Percentiles rank a stretch among this genome's conserved stretches.
phyloP scores from a whole-genome alignment of 2,113 vertebrate genomes.

The Amazona vittata region DNA sequence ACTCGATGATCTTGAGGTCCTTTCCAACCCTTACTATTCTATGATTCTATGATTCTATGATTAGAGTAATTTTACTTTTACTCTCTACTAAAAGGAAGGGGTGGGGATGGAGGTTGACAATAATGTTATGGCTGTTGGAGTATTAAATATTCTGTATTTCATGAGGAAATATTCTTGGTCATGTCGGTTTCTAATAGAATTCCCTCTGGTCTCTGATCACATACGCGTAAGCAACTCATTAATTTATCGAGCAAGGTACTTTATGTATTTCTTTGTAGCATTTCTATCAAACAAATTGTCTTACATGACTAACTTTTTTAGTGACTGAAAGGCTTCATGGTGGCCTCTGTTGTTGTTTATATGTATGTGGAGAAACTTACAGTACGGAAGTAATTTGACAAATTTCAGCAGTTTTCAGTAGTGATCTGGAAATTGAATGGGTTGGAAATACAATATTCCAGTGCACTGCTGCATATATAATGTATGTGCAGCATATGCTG shows the following conservation, averaged over 20 bases:
- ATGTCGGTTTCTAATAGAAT: neutral
- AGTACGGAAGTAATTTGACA: slow-evolving; percentile 70
- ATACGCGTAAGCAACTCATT: neutral
- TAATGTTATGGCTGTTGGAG: neutral
- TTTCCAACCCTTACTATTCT: too few relatives aligned
- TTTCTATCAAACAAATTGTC: slow-evolving; percentile 58
- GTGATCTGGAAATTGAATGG: slow-evolving; percentile 66
- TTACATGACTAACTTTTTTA: slow-evolving; percentile 56
- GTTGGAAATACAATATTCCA: slow-evolving; percentile 63
- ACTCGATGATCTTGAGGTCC: too few relatives aligned
- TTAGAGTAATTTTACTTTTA: neutral
- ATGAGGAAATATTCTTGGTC: neutral
- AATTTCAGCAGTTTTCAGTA: slow-evolving; percentile 66
- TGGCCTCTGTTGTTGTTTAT: slow-evolving; percentile 67
- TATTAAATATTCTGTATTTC: neutral
- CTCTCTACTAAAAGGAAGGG: neutral
- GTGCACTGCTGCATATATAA: slow-evolving; percentile 74
- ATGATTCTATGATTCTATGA: too few relatives aligned
- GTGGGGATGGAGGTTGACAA: neutral
- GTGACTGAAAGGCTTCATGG: slow-evolving; percentile 58
- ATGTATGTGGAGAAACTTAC: slow-evolving; percentile 70
- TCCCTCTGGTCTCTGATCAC: slow-evolving; percentile 21
- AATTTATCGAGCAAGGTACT: slow-evolving; percentile 1
- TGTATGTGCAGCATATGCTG: slow-evolving; percentile 77
- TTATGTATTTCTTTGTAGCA: slow-evolving; percentile 22